phyloP scores from a whole-genome alignment of 2,888 invertebrate species.

The Sphaerophoria taeniata region DNA sequence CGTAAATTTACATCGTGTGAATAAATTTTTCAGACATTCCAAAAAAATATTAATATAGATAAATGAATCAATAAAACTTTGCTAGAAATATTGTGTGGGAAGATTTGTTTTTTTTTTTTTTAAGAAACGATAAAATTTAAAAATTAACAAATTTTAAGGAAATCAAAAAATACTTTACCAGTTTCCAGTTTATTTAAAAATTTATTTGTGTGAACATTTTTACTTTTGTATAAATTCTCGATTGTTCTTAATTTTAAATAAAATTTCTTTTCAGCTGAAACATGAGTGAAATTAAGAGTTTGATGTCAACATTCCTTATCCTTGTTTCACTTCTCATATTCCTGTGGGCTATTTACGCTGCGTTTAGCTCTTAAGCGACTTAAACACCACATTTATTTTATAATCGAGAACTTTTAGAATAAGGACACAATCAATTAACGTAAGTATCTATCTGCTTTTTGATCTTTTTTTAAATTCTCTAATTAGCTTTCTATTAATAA shows the following conservation, averaged over 20 bases:
- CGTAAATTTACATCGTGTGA: neutral
- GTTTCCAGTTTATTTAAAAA: neutral
- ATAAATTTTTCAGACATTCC: neutral
- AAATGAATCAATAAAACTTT: neutral
- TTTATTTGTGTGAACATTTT: neutral
- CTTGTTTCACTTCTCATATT: conserved; percentile 86
- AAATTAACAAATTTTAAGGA: no score
- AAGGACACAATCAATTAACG: conserved; percentile 53
- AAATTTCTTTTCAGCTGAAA: conserved; percentile 22
- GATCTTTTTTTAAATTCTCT: no score
- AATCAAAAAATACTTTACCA: no score
- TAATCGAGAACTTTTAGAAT: conserved; percentile 50
- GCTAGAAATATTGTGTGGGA: no score
- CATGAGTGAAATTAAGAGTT: conserved; percentile 84
- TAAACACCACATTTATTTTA: conserved; percentile 35
- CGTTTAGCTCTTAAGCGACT: conserved; percentile 81
- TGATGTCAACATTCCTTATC: conserved; percentile 88
- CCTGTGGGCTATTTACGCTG: conserved; percentile 88
- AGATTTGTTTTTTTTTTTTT: no score
- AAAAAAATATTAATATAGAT: neutral
- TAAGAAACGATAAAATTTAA: no score
- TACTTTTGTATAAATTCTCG: no score
- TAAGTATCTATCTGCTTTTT: no score
- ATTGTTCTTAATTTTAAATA: neutral
- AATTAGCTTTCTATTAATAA: no score